Base-by-base conservation (phyloP, 2,113 vertebrate genomes). In the Caranx melampygus region DNA sequence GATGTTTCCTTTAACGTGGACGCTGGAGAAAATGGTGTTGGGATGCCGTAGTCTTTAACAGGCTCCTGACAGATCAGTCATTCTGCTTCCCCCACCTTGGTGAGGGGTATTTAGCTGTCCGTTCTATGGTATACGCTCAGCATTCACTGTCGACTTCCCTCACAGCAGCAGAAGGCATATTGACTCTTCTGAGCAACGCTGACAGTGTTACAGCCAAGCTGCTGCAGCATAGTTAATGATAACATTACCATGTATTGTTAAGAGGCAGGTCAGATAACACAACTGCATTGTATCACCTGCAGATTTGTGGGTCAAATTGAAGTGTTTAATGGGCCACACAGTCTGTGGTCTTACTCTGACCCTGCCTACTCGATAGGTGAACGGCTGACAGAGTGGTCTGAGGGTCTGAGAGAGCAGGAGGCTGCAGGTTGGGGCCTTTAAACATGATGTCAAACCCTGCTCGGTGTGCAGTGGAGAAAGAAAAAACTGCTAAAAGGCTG, bases 91-190 rank as follows among this genome's bases (percentile, higher is more conserved):
- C 44, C 40, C 42, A 47, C 61, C 70, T 78, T 35, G 3, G 18
- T 70, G 54, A 44, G 40, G 34, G 44, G 54, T 67, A 59, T 81
- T 88, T 68, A 67, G 54, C 52, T 67, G 7, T 82, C 64, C 5
- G 1, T 74, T 71, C 31, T 42, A n/a, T 3, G 20, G 42, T 63
- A 42, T 37, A 44, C 51, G 18, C 72, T 77, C 75, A 45, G 51
- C 37, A 45, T 78, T 84, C 71, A 79, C 74, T 49, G 55, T 59
- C 52, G 26, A 42, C 21, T 37, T 51, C 49, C 42, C 12, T n/a
- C 58, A 45, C 65, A 21, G 40, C 72, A 33, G 52, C 72, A 13
- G 47, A 66, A 3, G 10, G 54, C 45, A 61, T 51, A 78, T 80
- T 2, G 18, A 65, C 79, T 52, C 13, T 26, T 6, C 4, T 55